These are phyloP conservation scores for Tetraneura akinire DNA, from an alignment of 1,140 invertebrate species.

Conservation along the genomic window DNA sequence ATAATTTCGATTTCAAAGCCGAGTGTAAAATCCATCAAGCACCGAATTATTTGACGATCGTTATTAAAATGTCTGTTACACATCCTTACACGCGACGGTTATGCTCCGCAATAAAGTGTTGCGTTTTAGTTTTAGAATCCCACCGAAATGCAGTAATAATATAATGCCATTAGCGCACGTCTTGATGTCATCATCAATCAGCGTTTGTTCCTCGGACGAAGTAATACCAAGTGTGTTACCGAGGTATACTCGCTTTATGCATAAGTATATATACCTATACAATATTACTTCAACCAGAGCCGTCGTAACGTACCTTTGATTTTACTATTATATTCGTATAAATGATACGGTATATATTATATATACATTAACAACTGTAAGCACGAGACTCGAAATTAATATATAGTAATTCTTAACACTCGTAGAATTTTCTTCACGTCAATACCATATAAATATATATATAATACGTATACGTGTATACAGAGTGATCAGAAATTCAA, in stretches of 20 bases:
- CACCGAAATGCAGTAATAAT: neutral
- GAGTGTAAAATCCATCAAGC: too few relatives aligned
- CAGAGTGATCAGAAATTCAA: too few relatives aligned
- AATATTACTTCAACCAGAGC: too few relatives aligned
- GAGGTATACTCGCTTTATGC: neutral
- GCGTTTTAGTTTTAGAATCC: neutral
- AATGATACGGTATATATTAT: neutral
- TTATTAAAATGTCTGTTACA: neutral
- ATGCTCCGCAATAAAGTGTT: too few relatives aligned
- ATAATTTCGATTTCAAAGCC: too few relatives aligned
- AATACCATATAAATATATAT: too few relatives aligned
- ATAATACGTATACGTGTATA: too few relatives aligned
- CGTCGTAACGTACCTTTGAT: neutral
- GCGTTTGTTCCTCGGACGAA: neutral
- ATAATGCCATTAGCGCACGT: constrained; percentile 4
- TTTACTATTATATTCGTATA: neutral
- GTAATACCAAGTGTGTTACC: constrained; percentile 25
- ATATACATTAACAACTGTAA: too few relatives aligned
- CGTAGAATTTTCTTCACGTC: neutral
- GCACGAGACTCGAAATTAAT: constrained; percentile 2
- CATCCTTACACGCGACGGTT: neutral
- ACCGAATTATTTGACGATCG: too few relatives aligned
- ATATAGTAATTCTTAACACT: neutral
- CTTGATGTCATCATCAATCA: constrained; percentile 36
- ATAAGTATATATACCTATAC: too few relatives aligned